These are phyloP conservation scores for Drosophila neocordata DNA, from an alignment of 1,140 invertebrate species.

Conservation along the genomic window DNA sequence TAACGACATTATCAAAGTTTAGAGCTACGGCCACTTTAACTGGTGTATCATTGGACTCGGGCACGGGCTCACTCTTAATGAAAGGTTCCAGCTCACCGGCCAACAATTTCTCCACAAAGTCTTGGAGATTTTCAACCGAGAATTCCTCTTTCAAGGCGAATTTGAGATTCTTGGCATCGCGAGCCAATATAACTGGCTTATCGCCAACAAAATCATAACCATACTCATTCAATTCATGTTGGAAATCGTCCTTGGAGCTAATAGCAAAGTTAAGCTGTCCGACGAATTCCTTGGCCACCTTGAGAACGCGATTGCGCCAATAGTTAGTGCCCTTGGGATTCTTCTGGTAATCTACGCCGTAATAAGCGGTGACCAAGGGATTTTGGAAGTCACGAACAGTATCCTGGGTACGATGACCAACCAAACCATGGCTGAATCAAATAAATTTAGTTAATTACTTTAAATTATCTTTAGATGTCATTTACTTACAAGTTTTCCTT, in stretches of 20 bases:
- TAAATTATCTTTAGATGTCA: no score
- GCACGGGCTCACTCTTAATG: conserved; percentile 97
- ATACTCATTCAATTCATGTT: conserved; percentile 96
- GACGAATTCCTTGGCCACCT: conserved; percentile 94
- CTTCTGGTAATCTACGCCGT: conserved; percentile 97
- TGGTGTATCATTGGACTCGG: conserved; percentile 91
- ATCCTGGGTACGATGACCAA: conserved; percentile 93
- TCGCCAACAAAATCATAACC: conserved; percentile 95
- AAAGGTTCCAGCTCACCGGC: conserved; percentile 94
- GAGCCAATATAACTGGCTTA: conserved; percentile 94
- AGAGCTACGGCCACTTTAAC: conserved; percentile 97
- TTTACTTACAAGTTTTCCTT: conserved; percentile 92
- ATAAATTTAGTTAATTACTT: background rate
- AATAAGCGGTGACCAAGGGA: conserved; percentile 96
- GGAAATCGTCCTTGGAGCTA: conserved; percentile 95
- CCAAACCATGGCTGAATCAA: conserved; percentile 92
- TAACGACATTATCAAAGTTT: conserved; percentile 98
- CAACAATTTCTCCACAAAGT: conserved; percentile 94
- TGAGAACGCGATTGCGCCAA: conserved; percentile 98
- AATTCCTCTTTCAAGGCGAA: conserved; percentile 96
- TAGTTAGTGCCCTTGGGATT: conserved; percentile 99
- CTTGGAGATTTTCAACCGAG: conserved; percentile 92
- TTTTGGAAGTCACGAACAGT: conserved; percentile 93
- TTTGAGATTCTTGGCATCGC: conserved; percentile 93
- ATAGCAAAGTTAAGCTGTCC: conserved; percentile 93